A percentile compares a stretch with the other conserved stretches of the same genome.
These are phyloP conservation scores for Psylliodes chrysocephalus DNA, from an alignment of 2,888 invertebrate genomes.

Conservation along the genomic window DNA sequence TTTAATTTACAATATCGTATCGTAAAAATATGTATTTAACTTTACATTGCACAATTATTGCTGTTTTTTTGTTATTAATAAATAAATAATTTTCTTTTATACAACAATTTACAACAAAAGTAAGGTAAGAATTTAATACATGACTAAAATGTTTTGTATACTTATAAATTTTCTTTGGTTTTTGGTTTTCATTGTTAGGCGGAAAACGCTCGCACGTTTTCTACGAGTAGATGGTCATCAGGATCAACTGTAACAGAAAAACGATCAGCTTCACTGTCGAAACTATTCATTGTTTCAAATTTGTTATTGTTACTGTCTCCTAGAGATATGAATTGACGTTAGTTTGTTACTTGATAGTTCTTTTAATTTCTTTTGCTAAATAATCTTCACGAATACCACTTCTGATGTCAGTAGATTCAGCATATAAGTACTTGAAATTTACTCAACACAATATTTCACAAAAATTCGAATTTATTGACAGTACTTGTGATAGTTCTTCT, in stretches of 20 bases:
- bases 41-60: conserved; percentile 27
- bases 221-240: conserved; percentile 73
- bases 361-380: too few species aligned
- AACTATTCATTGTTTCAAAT: too few species aligned
- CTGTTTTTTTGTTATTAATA: not conserved
- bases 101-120: conserved; percentile 3
- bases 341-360: too few species aligned
- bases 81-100: conserved; percentile 27
- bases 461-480: too few species aligned
- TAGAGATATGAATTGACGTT: too few species aligned
- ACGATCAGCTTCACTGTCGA: too few species aligned
- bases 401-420: too few species aligned
- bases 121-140: not conserved
- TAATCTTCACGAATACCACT: too few species aligned
- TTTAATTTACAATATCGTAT: conserved; percentile 4
- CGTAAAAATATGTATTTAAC: conserved; percentile 3
- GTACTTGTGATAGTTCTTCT: too few species aligned
- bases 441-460: too few species aligned
- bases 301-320: too few species aligned
- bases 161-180: conserved; percentile 47
- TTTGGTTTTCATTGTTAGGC: conserved; percentile 37
- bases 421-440: too few species aligned
- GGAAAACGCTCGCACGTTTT: conserved; percentile 48
- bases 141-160: conserved; percentile 37
- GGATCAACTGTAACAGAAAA: conserved; percentile 66